Evolutionary conservation across 2,113 vertebrate species (phyloP).

Genomic region (Neodontobutis hainanensis): DNA sequence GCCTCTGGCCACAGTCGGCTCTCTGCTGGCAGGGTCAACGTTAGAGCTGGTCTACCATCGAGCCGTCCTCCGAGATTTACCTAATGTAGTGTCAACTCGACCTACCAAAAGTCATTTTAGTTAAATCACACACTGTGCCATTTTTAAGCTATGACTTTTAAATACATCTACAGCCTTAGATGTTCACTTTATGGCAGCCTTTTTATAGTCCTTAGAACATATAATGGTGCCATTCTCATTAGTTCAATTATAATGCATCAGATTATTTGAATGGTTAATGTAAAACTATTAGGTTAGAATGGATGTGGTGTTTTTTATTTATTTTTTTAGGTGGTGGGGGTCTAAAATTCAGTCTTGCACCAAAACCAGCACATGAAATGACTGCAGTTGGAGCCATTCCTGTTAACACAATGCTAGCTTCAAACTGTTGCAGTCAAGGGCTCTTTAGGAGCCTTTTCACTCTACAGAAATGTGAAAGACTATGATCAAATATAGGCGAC

Average conservation of each 20-base stretch:
- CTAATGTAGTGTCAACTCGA: slow-evolving; percentile 28
- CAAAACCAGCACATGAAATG: slow-evolving; percentile 42
- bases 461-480: slow-evolving; percentile 59
- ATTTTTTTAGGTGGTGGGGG: neutral
- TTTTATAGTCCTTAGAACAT: slow-evolving; percentile 17
- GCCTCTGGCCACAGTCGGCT: slow-evolving; percentile 34
- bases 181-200: slow-evolving; percentile 4
- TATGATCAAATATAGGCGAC: slow-evolving; percentile 58
- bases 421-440: slow-evolving; percentile 59
- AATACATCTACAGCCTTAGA: slow-evolving; percentile 8
- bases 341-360: slow-evolving; percentile 29
- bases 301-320: neutral
- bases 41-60: slow-evolving; percentile 52
- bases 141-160: slow-evolving; percentile 4
- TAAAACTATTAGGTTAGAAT: slow-evolving; percentile 27
- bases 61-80: slow-evolving; percentile 20
- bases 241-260: neutral
- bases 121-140: neutral
- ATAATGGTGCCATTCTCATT: slow-evolving; percentile 11
- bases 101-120: slow-evolving; percentile 10
- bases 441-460: slow-evolving; percentile 59
- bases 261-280: slow-evolving; percentile 18
- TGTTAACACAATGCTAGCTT: slow-evolving; percentile 27
- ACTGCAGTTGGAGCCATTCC: slow-evolving; percentile 43
- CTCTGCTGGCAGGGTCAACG: slow-evolving; percentile 34